Base-by-base conservation (phyloP, 2,888 invertebrate genomes). In the Temnothorax rugatulus region DNA sequence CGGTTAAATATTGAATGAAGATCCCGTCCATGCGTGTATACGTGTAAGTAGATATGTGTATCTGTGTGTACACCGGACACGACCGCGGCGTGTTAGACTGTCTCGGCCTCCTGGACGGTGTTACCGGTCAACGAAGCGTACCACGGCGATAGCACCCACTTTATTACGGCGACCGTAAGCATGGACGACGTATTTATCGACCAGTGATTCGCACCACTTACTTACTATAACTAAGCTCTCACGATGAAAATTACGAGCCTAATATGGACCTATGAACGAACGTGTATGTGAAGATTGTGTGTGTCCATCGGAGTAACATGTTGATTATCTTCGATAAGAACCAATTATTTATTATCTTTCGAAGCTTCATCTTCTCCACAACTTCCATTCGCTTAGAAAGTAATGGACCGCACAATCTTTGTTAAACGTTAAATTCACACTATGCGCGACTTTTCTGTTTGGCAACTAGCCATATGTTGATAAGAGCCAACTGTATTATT, bases 81-180 rank as follows among this genome's bases (percentile, higher is more conserved):
- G 64, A 68, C 11, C 59, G n/a, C 68, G 29, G 59, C 79, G 47
- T 50, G 59, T 59, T 52, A n/a, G 57, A 75, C 75, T 57, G 54
- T 82, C 74, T 74, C 75, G 25, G 52, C 41, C 74, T 82, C 74
- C 54, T 66, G 59, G 68, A 74, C 79, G 68, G 47, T 74, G 82
- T 84, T 82, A 75, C 82, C 61, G 82, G 69, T 77, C 86, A 76
- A 68, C 84, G 71, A 76, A 68, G 82, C 84, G 63, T 85, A 84
- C 82, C 66, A 66, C 38, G 25, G 66, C 83, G 83, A 87, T 86
- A 82, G 82, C 86, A 87, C 84, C 74, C 88, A 66, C 76, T 84
- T 84, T 84, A 82, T 84, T 84, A 84, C 75, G 61, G 64, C 71
- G 64, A 59, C 38, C 69, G 52, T 74, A 75, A 79, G 79, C 75